phyloP scores from a whole-genome alignment of 2,797 vertebrate species.

The Triplophysa bombifrons region DNA sequence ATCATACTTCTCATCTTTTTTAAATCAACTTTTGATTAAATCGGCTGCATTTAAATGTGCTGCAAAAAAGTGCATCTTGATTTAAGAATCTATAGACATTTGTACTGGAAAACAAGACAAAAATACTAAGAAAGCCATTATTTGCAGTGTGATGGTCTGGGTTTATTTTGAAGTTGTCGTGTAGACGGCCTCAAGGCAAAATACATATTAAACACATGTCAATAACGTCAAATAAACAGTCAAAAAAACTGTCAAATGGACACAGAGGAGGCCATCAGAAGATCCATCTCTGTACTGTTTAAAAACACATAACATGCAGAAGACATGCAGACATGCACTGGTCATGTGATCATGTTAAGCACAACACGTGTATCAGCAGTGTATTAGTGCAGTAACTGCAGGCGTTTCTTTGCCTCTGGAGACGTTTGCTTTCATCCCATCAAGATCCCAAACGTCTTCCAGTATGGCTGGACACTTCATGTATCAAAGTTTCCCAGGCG shows the following conservation, averaged over 20 bases:
- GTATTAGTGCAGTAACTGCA: constrained; percentile 74
- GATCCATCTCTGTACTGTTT: constrained; percentile 12
- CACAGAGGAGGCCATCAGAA: background rate
- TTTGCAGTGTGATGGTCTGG: background rate
- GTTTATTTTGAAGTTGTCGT: background rate
- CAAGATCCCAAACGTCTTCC: too few species aligned
- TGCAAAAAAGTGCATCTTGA: too few species aligned
- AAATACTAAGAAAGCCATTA: too few species aligned
- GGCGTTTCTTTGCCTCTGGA: constrained; percentile 32
- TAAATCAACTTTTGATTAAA: background rate
- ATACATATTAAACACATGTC: background rate
- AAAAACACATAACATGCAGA: constrained; percentile 77
- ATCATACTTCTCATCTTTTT: background rate
- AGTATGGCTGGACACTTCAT: too few species aligned
- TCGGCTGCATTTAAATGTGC: background rate
- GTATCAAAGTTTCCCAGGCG: too few species aligned
- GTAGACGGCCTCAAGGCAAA: background rate
- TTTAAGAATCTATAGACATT: too few species aligned
- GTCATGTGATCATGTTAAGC: constrained; percentile 58
- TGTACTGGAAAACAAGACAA: too few species aligned
- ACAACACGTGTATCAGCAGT: constrained; percentile 59
- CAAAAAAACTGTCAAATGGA: background rate
- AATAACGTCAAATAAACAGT: background rate
- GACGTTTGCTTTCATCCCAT: too few species aligned
- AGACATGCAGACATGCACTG: constrained; percentile 89